Evolutionary conservation across 2,888 invertebrate genomes (phyloP), one percentile per base, ranked within the genome.

Genomic region (Catocala sponsa): DNA sequence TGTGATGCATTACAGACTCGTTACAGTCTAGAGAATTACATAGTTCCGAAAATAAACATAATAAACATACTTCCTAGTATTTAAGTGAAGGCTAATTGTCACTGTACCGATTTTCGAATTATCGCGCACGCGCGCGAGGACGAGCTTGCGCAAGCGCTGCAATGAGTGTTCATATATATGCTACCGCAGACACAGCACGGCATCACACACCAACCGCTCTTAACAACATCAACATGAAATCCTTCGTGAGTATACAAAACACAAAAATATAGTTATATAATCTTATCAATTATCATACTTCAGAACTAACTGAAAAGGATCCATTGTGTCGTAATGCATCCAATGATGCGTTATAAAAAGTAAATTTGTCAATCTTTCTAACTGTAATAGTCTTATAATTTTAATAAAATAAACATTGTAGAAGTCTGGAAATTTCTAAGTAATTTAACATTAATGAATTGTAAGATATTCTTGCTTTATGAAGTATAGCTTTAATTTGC

Each of bases 221-320:
- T 5, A n/a, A 55, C 41, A 5, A 48, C 58, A 33, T 47, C 70
- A 73, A 75, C 72, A 75, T 75, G 75, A 75, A 62, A 61, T 52
- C 66, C 54, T 73, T 73, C 15, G 75, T 75, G 49, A 75, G 75
- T 75, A 49, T 38, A 41, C 11, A 13, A 1, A 7, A 11, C 4
- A 48, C 42, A 1, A 43, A 10, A 0, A 11, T 11, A 2, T 4
- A 7, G 4, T 10, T 43, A 11, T n/a, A 9, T 9, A 5, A 43
- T n/a, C n/a, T 10, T 0, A 11, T 9, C 2, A 11, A 43, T 10
- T 0, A 11, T 9, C 2, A 11, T 41, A 41, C 41, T 9, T 41
- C 9, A 9, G 33, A 0, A 7, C 2, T 41, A 10, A 41, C 4
- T 9, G 41, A 9, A 6, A 9, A 5, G 5, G 41, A 41, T 25